A percentile compares a stretch with the other conserved stretches of the same genome.
phyloP scores from a whole-genome alignment of 2,113 vertebrate species.

The Sceloporus undulatus region DNA sequence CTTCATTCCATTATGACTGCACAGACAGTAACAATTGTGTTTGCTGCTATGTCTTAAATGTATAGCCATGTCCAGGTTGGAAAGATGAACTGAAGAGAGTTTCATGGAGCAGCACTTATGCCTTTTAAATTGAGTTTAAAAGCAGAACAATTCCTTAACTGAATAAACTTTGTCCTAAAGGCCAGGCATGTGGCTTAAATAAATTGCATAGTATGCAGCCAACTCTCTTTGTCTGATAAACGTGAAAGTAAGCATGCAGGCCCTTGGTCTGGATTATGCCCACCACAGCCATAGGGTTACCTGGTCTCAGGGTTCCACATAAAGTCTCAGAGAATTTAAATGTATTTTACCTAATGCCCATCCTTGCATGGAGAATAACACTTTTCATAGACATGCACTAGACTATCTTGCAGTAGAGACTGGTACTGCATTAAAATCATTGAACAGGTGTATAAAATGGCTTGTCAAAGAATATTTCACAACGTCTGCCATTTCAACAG shows the following conservation, averaged over 20 bases:
- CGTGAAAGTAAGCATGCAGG: too few relatives aligned
- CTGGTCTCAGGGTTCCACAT: too few relatives aligned
- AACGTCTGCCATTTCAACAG: neutral
- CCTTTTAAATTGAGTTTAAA: too few relatives aligned
- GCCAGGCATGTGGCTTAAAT: too few relatives aligned
- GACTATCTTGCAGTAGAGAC: neutral
- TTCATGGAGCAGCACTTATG: neutral
- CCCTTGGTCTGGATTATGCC: too few relatives aligned
- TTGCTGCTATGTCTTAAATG: neutral
- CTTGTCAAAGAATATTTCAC: neutral
- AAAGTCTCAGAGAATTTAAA: too few relatives aligned
- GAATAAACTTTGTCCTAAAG: too few relatives aligned
- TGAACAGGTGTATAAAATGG: neutral
- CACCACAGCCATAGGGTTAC: too few relatives aligned
- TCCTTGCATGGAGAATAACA: neutral
- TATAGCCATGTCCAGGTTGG: too few relatives aligned
- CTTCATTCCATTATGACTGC: fast-evolving
- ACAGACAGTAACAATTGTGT: neutral
- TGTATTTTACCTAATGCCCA: neutral
- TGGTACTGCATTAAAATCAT: neutral
- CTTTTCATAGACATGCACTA: neutral
- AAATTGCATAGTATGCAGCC: too few relatives aligned
- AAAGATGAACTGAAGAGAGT: neutral
- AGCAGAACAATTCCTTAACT: too few relatives aligned
- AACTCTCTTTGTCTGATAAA: too few relatives aligned